Evolutionary conservation across 2,113 vertebrate species (phyloP).

Genomic region (Tyrannus savana): DNA sequence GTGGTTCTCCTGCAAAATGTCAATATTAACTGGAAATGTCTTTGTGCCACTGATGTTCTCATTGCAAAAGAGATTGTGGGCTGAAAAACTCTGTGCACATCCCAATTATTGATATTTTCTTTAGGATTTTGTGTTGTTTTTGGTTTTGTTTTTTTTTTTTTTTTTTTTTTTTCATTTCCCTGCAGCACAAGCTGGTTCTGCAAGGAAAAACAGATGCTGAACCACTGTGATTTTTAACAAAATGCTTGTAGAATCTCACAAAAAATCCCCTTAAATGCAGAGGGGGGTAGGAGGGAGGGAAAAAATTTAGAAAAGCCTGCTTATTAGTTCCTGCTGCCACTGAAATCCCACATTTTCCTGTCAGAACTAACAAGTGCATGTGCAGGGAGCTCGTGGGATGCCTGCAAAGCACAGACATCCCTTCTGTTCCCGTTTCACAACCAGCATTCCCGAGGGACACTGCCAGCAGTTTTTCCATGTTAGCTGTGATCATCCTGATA

Average conservation of each 20-base stretch:
- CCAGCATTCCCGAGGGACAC: neutral
- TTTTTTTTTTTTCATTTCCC: neutral
- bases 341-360: neutral
- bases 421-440: neutral
- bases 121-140: too few relatives aligned
- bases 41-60: neutral
- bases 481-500: neutral
- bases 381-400: neutral
- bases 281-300: neutral
- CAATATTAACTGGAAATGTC: neutral
- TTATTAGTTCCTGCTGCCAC: neutral
- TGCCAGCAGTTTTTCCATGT: neutral
- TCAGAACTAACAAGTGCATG: neutral
- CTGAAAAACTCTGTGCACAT: fast-evolving
- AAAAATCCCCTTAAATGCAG: neutral
- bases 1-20: neutral
- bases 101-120: neutral
- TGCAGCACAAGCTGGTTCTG: neutral
- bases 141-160: too few relatives aligned
- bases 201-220: neutral
- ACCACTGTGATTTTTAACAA: fast-evolving
- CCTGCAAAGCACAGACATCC: neutral
- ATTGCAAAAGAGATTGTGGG: neutral
- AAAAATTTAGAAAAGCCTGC: neutral
- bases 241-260: neutral